phyloP scores from a whole-genome alignment of 2,797 vertebrate species.

The Enteromius anoplus region DNA sequence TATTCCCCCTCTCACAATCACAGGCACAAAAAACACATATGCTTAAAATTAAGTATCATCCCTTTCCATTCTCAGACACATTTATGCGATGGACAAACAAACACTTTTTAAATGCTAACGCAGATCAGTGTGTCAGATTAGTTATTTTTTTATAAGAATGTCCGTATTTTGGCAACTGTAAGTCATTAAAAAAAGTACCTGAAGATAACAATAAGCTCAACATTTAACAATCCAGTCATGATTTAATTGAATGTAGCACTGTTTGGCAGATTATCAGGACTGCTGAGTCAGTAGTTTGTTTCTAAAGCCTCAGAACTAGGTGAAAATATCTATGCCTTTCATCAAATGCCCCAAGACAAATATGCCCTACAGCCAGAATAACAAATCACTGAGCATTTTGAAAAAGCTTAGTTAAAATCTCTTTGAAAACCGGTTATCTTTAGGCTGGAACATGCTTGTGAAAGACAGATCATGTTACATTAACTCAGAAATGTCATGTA shows the following conservation, averaged over 20 bases:
- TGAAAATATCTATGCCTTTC: slow-evolving; percentile 1
- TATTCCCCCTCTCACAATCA: neutral
- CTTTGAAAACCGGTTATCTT: slow-evolving; percentile 30
- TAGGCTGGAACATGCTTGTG: neutral
- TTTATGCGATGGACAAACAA: neutral
- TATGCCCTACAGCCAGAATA: neutral
- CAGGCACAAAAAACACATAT: neutral
- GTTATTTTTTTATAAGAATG: neutral
- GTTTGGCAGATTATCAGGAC: neutral
- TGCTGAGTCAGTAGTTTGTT: neutral
- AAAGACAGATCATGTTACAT: slow-evolving; percentile 7
- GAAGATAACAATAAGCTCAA: neutral
- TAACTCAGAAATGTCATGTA: slow-evolving; percentile 8
- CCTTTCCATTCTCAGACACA: neutral
- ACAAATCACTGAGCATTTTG: slow-evolving; percentile 7
- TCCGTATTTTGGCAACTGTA: neutral
- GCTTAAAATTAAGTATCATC: neutral
- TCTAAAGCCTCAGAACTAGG: neutral
- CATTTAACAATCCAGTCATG: neutral
- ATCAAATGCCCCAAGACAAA: neutral
- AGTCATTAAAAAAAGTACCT: neutral
- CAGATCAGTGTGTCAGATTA: neutral
- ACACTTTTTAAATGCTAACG: neutral
- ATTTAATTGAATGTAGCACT: neutral
- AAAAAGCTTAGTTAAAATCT: slow-evolving; percentile 10